phyloP scores from a whole-genome alignment of 2,113 vertebrate species.

The Marmota flaviventris region DNA sequence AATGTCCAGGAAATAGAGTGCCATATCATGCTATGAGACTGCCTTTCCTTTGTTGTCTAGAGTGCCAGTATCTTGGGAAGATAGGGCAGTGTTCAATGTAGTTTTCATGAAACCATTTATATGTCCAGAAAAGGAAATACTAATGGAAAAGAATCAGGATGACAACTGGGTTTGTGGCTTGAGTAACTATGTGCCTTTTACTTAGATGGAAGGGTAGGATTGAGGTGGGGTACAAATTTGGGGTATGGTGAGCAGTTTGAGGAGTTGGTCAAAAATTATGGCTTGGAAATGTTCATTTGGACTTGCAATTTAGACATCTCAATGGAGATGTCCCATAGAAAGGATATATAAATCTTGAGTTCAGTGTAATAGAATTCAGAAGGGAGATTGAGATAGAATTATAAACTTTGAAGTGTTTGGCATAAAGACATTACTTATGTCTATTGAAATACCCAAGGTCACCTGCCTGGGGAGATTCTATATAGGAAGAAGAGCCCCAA shows the following conservation, averaged over 20 bases:
- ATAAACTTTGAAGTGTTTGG: conserved; percentile 21
- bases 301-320: background rate
- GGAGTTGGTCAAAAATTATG: background rate
- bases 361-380: background rate
- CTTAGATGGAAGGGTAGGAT: background rate
- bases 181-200: background rate
- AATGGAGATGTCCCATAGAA: background rate
- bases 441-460: background rate
- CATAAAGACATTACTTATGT: background rate
- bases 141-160: background rate
- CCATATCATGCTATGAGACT: conserved; percentile 6
- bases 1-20: conserved; percentile 41
- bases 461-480: background rate
- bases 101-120: conserved; percentile 55
- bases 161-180: background rate
- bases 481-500: background rate
- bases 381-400: background rate
- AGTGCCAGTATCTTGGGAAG: conserved; percentile 72
- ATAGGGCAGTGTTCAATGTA: conserved; percentile 47
- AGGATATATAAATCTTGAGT: background rate
- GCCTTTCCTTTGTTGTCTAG: conserved; percentile 56
- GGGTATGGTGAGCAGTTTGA: background rate
- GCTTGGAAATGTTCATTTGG: conserved; percentile 2
- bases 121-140: conserved; percentile 20
- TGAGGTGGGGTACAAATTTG: background rate